phyloP scores from a whole-genome alignment of 2,113 vertebrate genomes.

The Aegotheles bennettii region DNA sequence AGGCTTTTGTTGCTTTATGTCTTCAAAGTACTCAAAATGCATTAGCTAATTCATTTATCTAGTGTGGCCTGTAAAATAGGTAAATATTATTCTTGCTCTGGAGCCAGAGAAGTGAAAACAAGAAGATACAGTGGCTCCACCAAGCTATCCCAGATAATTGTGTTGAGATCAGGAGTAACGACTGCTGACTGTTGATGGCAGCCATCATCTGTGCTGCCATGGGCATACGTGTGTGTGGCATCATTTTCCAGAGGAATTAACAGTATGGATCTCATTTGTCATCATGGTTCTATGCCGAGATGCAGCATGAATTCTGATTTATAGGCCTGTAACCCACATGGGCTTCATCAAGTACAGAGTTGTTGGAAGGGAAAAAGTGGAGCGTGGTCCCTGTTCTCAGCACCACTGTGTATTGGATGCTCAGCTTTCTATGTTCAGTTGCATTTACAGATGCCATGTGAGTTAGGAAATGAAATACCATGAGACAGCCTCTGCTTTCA shows the following conservation, averaged over 20 bases:
- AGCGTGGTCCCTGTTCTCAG: background rate
- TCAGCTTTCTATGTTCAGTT: background rate
- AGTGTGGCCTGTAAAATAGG: background rate
- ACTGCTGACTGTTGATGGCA: background rate
- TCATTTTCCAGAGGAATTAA: background rate
- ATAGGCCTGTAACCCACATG: background rate
- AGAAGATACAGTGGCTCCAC: background rate
- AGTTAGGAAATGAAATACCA: background rate
- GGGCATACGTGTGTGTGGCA: background rate
- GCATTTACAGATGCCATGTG: background rate
- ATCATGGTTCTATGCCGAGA: background rate
- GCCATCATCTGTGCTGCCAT: background rate
- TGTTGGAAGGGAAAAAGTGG: background rate
- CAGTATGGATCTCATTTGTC: background rate
- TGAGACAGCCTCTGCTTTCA: background rate
- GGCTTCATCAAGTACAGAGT: background rate
- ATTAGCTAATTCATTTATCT: background rate
- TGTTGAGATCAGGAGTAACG: background rate
- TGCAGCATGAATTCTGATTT: background rate
- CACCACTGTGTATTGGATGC: background rate
- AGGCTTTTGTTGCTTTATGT: background rate
- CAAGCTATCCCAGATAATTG: background rate
- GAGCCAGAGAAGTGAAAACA: background rate
- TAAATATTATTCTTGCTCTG: constrained; percentile 12
- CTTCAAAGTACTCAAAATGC: background rate